These are phyloP conservation scores for Hemiscyllium ocellatum DNA, from an alignment of 2,113 vertebrate species.

Conservation along the genomic window DNA sequence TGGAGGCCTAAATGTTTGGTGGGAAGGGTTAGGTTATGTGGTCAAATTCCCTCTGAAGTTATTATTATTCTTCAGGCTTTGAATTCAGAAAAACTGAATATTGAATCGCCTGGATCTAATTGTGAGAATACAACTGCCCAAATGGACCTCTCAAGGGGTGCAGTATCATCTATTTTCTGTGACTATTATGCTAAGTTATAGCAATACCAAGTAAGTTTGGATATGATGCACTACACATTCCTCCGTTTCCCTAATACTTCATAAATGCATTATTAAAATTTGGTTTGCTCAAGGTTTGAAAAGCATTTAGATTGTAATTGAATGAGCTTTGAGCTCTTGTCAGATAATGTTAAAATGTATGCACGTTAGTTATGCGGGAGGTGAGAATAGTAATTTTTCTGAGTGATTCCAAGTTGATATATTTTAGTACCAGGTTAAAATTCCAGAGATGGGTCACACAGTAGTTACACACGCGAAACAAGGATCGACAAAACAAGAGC, in stretches of 20 bases:
- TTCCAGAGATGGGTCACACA: not conserved
- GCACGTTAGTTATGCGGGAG: not conserved
- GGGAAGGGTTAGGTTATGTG: not conserved
- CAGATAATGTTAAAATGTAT: not conserved
- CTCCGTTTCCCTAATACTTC: not conserved
- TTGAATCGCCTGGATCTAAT: not conserved
- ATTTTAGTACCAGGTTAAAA: not conserved
- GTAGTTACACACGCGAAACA: not conserved
- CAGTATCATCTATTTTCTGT: not conserved
- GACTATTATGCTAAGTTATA: not conserved
- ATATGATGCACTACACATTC: not conserved
- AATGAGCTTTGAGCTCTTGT: not conserved
- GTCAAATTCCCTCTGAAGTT: not conserved
- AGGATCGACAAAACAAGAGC: not conserved
- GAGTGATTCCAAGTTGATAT: not conserved
- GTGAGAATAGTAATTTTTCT: not conserved
- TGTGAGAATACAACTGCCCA: not conserved
- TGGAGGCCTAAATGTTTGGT: not conserved
- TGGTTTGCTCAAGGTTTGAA: not conserved
- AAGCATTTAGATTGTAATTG: not conserved
- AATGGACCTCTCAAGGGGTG: not conserved
- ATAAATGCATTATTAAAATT: not conserved
- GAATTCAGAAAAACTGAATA: not conserved
- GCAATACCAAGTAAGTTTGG: not conserved
- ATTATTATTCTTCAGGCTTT: not conserved